These are phyloP conservation scores for Callaeas wilsoni DNA, from an alignment of 2,113 vertebrate genomes.

Conservation along the genomic window DNA sequence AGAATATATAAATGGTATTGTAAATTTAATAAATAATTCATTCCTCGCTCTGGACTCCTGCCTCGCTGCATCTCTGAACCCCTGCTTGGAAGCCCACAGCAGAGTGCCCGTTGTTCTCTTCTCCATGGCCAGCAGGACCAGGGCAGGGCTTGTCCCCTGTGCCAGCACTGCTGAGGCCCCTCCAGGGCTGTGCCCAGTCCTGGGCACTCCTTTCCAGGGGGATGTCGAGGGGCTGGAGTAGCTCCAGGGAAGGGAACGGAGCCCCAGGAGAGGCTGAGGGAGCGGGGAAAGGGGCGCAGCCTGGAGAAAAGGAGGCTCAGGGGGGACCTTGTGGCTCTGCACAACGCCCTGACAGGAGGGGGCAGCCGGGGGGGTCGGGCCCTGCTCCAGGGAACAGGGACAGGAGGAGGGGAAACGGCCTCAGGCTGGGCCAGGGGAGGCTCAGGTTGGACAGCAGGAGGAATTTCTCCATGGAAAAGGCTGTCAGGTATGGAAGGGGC, in stretches of 20 bases:
- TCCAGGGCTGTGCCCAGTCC: background rate
- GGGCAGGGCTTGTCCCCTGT: background rate
- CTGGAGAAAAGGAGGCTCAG: background rate
- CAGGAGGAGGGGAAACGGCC: background rate
- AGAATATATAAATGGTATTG: no score
- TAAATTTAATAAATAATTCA: no score
- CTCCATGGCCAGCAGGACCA: background rate
- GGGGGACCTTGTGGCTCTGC: background rate
- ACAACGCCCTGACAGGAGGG: background rate
- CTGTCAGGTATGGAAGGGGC: rapidly evolving
- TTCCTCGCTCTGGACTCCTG: no score
- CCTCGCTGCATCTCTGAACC: no score
- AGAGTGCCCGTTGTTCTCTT: background rate
- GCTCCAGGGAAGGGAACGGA: background rate
- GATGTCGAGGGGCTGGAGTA: rapidly evolving
- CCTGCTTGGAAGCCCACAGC: no score
- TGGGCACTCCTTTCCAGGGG: background rate
- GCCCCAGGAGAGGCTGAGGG: rapidly evolving
- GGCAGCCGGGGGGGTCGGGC: rapidly evolving
- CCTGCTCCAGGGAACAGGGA: background rate
- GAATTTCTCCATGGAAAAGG: background rate
- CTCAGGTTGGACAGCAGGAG: rapidly evolving
- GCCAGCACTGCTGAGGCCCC: background rate
- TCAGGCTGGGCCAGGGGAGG: background rate
- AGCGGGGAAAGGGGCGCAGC: background rate